Evolutionary conservation across 1,140 invertebrate species (phyloP), one percentile per base, ranked within the genome.

Genomic region (Caerostris extrusa): DNA sequence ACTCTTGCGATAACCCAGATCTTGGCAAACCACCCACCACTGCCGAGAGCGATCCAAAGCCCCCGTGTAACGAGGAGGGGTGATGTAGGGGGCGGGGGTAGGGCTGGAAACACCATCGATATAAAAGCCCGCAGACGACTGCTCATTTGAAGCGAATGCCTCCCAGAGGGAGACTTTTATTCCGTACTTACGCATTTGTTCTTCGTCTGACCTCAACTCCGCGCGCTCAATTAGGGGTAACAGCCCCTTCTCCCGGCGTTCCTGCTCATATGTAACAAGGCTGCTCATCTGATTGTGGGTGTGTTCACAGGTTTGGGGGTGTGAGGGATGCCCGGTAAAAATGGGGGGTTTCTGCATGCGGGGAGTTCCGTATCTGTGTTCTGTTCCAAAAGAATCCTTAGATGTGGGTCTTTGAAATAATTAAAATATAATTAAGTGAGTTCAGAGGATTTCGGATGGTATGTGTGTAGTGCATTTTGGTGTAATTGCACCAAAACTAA

Each of bases 141-240:
- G 57, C 58, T 60, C 64, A 57, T 83, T 92, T 86, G 77, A 17
- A 67, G 82, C 57, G 53, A 92, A 92, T 92, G 91, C 50, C 8
- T 92, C 90, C 90, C 69, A 85, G 8, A 60, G 91, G 91, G 71
- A 64, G 91, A 57, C 82, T 92, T n/a, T n/a, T 81, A 86, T 92
- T 92, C n/a, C 19, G 81, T 86, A 92, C 91, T 92, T 92, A 86
- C 64, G 53, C 89, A 19, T 91, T 91, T 91, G 71, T 91, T 57
- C 89, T 91, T 57, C 89, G 89, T 91, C n/a, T 82, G 91, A 83
- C 81, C n/a, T n/a, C 91, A 56, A 61, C 91, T 82, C 91, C 82
- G 50, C 55, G 53, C 82, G 60, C 82, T 69, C 91, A 92, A 92
- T 92, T 92, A 92, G 91, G 91, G 81, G 82, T 83, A 92, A 92